Percentiles rank a stretch among this genome's conserved stretches.
phyloP scores from a whole-genome alignment of 2,113 vertebrate species.

The Lipotes vexillifer region DNA sequence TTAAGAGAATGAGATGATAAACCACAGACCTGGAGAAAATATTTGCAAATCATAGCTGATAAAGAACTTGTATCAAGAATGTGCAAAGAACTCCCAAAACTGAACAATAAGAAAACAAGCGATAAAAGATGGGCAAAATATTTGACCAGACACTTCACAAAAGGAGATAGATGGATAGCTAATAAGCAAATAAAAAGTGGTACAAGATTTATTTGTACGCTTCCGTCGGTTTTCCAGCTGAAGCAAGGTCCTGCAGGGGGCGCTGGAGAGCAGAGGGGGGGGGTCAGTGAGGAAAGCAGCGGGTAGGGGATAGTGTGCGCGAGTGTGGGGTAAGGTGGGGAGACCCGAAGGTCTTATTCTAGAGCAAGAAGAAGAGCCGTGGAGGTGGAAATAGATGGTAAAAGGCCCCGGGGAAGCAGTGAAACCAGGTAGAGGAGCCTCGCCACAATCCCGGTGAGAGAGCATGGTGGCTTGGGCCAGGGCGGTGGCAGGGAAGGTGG shows the following conservation, averaged over 20 bases:
- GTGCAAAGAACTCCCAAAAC: background rate
- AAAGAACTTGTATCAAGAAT: background rate
- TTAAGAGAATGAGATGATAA: no score
- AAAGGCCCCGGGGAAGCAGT: background rate
- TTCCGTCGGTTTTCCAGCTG: background rate
- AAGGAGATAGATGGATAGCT: background rate
- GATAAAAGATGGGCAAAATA: background rate
- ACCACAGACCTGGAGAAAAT: background rate
- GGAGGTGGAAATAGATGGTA: background rate
- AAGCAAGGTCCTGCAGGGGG: background rate
- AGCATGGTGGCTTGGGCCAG: fast-evolving
- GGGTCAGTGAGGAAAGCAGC: background rate
- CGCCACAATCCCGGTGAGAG: background rate
- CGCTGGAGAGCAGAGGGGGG: background rate
- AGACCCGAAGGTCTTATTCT: background rate
- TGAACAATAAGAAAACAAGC: background rate
- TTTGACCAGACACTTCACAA: background rate
- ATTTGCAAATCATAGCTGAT: background rate
- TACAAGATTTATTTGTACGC: background rate
- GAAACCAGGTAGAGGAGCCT: fast-evolving
- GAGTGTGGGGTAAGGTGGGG: background rate
- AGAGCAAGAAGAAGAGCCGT: background rate
- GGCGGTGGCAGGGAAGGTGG: background rate
- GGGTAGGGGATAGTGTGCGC: fast-evolving
- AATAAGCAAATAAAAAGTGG: background rate